These are phyloP conservation scores for Limnodromus scolopaceus DNA, from an alignment of 2,797 vertebrate genomes.

Conservation along the genomic window DNA sequence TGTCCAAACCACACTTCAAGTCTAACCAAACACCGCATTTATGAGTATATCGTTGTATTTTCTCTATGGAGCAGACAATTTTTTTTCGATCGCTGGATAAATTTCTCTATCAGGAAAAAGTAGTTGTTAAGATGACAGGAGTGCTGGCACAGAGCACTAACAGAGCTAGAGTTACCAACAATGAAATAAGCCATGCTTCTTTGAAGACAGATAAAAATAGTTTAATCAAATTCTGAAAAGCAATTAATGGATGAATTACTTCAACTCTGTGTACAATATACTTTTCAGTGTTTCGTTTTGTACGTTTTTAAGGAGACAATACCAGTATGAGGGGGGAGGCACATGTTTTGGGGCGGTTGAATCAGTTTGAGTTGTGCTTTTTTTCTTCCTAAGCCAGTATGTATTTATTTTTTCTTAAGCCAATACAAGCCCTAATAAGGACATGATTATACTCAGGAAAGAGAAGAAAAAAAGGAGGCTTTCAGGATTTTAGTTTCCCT, in stretches of 20 bases:
- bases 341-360: not conserved
- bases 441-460: not conserved
- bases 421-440: not conserved
- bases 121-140: not conserved
- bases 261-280: not conserved
- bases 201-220: not conserved
- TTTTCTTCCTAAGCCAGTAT: not conserved
- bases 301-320: not conserved
- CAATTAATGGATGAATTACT: not conserved
- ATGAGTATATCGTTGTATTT: not conserved
- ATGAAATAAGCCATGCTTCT: not conserved
- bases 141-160: not conserved
- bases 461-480: not conserved
- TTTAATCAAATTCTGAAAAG: not conserved
- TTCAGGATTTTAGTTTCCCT: not conserved
- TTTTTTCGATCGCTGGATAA: not conserved
- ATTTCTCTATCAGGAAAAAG: not conserved
- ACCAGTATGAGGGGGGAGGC: not conserved
- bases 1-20: not conserved
- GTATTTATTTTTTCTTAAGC: not conserved
- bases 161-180: not conserved
- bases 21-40: not conserved
- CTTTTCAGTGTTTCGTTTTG: not conserved
- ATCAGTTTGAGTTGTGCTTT: fast-evolving
- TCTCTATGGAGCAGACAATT: not conserved